Evolutionary conservation across 2,888 invertebrate species (phyloP).

Genomic region (Tuberolachnus salignus): DNA sequence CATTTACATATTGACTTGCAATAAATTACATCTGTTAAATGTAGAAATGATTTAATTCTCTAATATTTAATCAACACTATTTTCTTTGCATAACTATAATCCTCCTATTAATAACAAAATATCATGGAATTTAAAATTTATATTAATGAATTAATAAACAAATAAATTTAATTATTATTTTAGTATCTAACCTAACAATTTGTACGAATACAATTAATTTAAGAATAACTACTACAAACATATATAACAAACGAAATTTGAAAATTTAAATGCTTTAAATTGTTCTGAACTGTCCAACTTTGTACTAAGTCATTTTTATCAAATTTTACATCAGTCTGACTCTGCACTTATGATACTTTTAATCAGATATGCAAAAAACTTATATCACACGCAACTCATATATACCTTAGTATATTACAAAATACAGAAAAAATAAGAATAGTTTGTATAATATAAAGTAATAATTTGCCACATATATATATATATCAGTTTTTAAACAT

Average conservation of each 20-base stretch:
- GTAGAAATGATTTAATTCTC: neutral
- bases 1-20: no score
- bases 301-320: constrained; percentile 16
- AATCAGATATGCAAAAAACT: neutral
- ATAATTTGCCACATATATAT: constrained; percentile 9
- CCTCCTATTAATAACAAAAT: neutral
- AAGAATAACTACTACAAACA: constrained; percentile 16
- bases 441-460: constrained; percentile 12
- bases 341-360: constrained; percentile 13
- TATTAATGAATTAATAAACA: constrained; percentile 16
- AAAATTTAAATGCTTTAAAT: constrained; percentile 1
- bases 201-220: constrained; percentile 5
- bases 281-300: constrained; percentile 11
- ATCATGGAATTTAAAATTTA: neutral
- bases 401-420: constrained; percentile 21
- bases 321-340: constrained; percentile 22
- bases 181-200: neutral
- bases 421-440: constrained; percentile 25
- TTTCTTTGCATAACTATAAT: neutral
- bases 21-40: no score
- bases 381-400: constrained; percentile 1
- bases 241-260: neutral
- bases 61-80: neutral
- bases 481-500: constrained; percentile 7
- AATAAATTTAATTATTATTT: constrained; percentile 10